Conservation (phyloP, 2,113 vertebrate genomes). For the Ia io region DNA sequence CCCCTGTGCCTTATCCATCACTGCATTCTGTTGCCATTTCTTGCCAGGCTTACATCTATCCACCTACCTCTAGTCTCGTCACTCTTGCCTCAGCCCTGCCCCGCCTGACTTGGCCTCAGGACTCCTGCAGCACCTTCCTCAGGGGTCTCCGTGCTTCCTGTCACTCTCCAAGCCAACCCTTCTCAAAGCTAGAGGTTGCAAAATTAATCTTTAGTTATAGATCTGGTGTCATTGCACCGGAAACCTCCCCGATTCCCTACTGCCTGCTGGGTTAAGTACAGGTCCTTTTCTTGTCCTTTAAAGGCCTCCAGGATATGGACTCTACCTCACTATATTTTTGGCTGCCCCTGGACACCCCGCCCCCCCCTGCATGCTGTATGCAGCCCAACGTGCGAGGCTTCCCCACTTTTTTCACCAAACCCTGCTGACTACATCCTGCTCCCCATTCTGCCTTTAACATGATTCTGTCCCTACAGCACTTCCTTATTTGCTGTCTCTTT, state of each 20-base stretch:
- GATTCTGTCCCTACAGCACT: neutral
- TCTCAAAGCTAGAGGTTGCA: neutral
- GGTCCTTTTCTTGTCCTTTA: neutral
- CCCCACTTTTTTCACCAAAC: neutral
- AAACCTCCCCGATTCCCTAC: neutral
- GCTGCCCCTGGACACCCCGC: neutral
- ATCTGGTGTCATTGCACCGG: neutral
- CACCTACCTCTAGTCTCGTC: neutral
- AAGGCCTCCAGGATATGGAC: neutral
- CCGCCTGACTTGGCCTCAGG: neutral
- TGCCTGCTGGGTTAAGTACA: neutral
- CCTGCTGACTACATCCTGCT: neutral
- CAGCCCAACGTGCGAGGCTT: neutral
- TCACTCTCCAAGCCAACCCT: neutral
- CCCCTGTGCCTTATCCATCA: neutral
- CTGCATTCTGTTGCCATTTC: neutral
- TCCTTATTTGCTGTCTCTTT: neutral
- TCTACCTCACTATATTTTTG: neutral
- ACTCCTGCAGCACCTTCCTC: neutral
- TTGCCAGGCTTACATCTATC: neutral
- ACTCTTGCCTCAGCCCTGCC: neutral
- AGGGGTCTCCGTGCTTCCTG: neutral
- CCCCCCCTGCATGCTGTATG: accelerated
- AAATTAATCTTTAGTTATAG: neutral
- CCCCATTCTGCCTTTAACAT: neutral